These are phyloP conservation scores for Jaculus jaculus DNA, from an alignment of 2,113 vertebrate genomes.

Conservation along the genomic window DNA sequence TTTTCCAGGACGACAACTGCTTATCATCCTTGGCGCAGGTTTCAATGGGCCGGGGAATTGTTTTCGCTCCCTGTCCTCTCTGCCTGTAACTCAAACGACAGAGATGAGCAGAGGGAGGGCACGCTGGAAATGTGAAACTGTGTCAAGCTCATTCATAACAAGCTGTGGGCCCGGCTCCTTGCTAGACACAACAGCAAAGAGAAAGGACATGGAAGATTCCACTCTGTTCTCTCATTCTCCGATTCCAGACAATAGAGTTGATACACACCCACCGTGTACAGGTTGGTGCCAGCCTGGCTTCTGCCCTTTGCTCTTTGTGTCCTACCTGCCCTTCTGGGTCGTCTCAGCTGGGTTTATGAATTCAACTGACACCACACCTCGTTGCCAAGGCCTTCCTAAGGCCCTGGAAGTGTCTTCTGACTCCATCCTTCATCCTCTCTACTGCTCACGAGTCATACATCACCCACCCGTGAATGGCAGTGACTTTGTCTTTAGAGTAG, in stretches of 20 bases:
- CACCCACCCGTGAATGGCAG: background rate
- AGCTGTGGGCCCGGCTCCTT: background rate
- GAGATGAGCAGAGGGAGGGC: background rate
- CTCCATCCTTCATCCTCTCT: background rate
- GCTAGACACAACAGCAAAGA: background rate
- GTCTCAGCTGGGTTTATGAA: background rate
- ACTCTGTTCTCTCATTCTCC: background rate
- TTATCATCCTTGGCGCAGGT: slow-evolving; percentile 45
- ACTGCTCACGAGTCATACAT: background rate
- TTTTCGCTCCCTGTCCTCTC: slow-evolving; percentile 27
- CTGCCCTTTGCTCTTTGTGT: background rate
- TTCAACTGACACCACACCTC: background rate
- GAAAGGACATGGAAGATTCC: background rate
- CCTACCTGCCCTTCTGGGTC: background rate
- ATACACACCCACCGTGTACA: background rate
- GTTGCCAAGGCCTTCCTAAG: background rate
- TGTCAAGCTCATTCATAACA: slow-evolving; percentile 54
- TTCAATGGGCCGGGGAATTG: background rate
- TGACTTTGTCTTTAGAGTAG: background rate
- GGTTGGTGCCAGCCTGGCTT: background rate
- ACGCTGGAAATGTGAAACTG: background rate
- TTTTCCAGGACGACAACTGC: slow-evolving; percentile 48
- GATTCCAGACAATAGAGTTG: background rate
- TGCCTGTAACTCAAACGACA: slow-evolving; percentile 46
- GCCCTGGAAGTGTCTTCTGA: background rate